Base-by-base conservation (phyloP, 2,888 invertebrate species). In the Hyposoter dolosus region DNA sequence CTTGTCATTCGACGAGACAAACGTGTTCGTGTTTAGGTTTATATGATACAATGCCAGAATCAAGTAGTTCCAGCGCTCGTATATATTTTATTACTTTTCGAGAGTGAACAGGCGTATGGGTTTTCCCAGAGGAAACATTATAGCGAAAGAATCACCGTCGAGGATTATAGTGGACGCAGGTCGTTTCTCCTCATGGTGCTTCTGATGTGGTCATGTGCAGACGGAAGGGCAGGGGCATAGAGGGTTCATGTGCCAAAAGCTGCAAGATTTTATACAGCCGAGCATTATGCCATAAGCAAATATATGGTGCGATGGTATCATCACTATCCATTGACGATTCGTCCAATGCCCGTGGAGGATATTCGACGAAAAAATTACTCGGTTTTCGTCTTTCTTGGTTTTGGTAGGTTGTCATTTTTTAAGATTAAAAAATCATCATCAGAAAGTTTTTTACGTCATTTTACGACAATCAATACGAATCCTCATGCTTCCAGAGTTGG, bases 111-210 rank as follows among this genome's bases (percentile, higher is more conserved):
- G 60, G 66, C 83, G 66, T 66, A 72, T 53, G 60, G 71, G 23
- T 45, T 60, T 66, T 81, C 81, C 76, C 84, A 72, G 47, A 76
- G 84, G 84, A 74, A 81, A 77, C 84, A 81, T 84, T 81, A 81
- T 19, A 19, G 17, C 43, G 35, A 56, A 60, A 60, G 76, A 65
- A 19, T 71, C 80, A 71, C 77, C 60, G n/a, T 50, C 40, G 66
- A 56, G 60, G 53, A 45, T 50, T 4, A 17, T 65, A 56, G 53
- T 50, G 50, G 63, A 56, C 28, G 45, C 47, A 65, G 65, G 65
- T 72, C 63, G 63, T 50, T 47, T 50, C 60, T 45, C n/a, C 47
- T 23, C 56, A n/a, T 60, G 72, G 50, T 68, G 74, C 68, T 72
- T 69, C 40, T 40, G 50, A 32, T 17, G 53, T 45, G 35, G 43